These are phyloP conservation scores for Steromphala cineraria DNA, from an alignment of 2,888 invertebrate genomes.

Conservation along the genomic window DNA sequence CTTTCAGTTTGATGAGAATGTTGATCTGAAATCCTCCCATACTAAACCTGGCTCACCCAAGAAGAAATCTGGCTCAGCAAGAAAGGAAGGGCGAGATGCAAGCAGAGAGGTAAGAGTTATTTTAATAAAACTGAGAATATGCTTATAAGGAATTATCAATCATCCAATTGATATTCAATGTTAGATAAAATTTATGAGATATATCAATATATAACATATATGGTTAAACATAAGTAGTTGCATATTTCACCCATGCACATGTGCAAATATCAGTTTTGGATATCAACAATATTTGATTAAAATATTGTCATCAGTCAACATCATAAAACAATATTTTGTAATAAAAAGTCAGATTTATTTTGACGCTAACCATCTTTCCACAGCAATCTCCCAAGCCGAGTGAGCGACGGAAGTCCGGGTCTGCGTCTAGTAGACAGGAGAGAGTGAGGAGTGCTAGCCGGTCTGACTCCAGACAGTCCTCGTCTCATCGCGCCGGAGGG, in stretches of 20 bases:
- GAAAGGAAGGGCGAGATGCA: not conserved
- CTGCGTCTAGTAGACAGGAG: constrained; percentile 28
- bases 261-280: no score
- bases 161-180: no score
- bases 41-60: not conserved
- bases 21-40: not conserved
- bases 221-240: no score
- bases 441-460: constrained; percentile 40
- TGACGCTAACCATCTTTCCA: not conserved
- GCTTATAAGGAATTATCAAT: no score
- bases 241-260: no score
- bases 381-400: not conserved
- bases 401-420: not conserved
- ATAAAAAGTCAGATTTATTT: no score
- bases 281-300: no score
- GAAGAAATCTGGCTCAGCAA: not conserved
- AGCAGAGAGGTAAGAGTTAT: not conserved
- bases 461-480: constrained; percentile 46
- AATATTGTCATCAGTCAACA: no score
- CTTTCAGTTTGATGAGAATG: not conserved
- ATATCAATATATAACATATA: no score
- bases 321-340: no score
- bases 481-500: constrained; percentile 27
- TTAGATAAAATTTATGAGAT: no score
- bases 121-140: no score